Evolutionary conservation across 2,113 vertebrate genomes (phyloP).

Genomic region (Elephantulus edwardii): DNA sequence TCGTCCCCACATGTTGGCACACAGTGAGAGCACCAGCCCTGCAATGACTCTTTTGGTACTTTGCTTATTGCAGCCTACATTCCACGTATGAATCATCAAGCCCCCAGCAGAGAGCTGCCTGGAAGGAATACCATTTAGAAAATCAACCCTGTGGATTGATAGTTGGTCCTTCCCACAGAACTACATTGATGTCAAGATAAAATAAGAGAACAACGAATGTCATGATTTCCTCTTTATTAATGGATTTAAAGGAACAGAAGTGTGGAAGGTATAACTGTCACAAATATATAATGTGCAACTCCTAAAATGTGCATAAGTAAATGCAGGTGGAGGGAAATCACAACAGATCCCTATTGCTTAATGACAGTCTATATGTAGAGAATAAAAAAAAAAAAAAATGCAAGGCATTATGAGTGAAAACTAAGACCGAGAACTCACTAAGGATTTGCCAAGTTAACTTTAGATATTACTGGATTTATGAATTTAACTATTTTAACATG

Average conservation of each 20-base stretch:
- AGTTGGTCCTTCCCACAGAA: not conserved
- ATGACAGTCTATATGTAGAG: not conserved
- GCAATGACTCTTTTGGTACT: not conserved
- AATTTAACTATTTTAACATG: not conserved
- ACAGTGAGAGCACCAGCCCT: not conserved
- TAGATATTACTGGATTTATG: not conserved
- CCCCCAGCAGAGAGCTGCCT: not conserved
- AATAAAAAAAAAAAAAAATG: constrained; percentile 46
- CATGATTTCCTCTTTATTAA: not conserved
- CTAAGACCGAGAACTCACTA: not conserved
- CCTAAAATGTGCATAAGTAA: constrained; percentile 27
- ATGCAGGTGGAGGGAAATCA: not conserved
- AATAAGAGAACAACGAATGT: not conserved
- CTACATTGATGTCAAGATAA: not conserved
- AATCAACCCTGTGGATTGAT: not conserved
- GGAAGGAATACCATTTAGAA: not conserved
- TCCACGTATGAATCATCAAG: not conserved
- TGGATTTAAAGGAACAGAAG: not conserved
- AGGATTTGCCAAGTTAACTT: not conserved
- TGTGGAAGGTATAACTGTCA: not conserved
- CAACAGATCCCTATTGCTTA: not conserved
- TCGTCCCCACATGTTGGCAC: not conserved
- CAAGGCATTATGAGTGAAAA: not conserved
- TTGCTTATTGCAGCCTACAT: not conserved
- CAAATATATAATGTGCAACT: constrained; percentile 6